phyloP scores from a whole-genome alignment of 1,140 invertebrate species.

The Papilio glaucus region DNA sequence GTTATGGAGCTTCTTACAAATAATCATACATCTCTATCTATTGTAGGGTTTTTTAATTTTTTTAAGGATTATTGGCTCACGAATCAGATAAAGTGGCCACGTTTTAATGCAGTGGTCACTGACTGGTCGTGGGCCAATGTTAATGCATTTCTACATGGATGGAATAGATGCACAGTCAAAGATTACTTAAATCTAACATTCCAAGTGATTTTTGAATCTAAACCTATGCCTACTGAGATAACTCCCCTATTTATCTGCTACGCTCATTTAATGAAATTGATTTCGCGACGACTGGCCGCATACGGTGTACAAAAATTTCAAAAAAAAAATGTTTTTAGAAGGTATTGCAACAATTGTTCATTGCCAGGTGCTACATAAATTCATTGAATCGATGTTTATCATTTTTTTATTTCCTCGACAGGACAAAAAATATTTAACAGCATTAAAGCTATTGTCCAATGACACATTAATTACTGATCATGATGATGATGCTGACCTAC shows the following conservation, averaged over 20 bases:
- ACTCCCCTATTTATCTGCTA: not conserved
- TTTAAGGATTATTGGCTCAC: not conserved
- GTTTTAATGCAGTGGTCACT: not conserved
- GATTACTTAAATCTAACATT: not conserved
- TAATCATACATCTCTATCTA: not conserved
- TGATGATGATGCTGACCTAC: too few relatives aligned
- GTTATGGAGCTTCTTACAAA: slow-evolving; percentile 4
- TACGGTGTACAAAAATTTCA: too few relatives aligned
- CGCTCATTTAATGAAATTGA: slow-evolving; percentile 1
- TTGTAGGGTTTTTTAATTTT: not conserved
- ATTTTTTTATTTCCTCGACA: too few relatives aligned
- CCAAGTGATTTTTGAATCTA: not conserved
- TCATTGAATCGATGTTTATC: too few relatives aligned
- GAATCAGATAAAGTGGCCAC: not conserved
- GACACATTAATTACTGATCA: too few relatives aligned
- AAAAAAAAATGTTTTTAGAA: slow-evolving; percentile 46
- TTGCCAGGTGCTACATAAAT: too few relatives aligned
- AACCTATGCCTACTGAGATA: too few relatives aligned
- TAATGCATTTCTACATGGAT: not conserved
- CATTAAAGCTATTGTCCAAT: too few relatives aligned
- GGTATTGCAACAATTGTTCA: too few relatives aligned
- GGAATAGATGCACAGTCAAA: not conserved
- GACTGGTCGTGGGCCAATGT: slow-evolving; percentile 3
- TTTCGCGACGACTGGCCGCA: too few relatives aligned
- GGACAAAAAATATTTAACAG: too few relatives aligned